Conservation (phyloP, 1,140 invertebrate genomes). For the Dysdera silvatica region DNA sequence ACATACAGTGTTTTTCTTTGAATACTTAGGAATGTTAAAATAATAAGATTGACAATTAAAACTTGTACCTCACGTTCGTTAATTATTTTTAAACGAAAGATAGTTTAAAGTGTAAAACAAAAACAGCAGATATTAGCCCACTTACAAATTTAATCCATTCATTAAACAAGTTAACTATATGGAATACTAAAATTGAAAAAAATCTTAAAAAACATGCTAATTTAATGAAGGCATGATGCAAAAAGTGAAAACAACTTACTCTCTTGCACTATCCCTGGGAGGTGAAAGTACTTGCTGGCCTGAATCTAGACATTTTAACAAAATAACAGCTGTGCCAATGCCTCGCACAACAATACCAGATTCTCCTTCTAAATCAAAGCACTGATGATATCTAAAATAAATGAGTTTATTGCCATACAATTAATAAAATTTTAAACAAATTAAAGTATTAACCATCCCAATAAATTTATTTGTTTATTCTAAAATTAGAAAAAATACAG, state of each 20-base stretch:
- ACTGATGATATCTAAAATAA: conserved; percentile 68
- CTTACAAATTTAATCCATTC: background rate
- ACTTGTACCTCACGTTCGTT: too few relatives aligned
- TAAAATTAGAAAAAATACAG: too few relatives aligned
- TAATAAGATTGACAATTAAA: too few relatives aligned
- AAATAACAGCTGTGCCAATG: conserved; percentile 79
- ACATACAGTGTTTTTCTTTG: too few relatives aligned
- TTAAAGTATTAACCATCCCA: conserved; percentile 14
- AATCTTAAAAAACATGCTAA: background rate
- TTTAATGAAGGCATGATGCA: background rate
- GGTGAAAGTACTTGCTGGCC: conserved; percentile 31
- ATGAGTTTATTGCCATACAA: too few relatives aligned
- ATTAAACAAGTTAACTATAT: background rate
- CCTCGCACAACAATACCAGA: conserved; percentile 87
- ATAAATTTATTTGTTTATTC: too few relatives aligned
- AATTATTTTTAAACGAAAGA: too few relatives aligned
- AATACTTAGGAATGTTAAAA: too few relatives aligned
- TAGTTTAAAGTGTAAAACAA: too few relatives aligned
- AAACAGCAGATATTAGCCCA: too few relatives aligned
- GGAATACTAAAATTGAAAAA: background rate
- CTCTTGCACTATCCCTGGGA: conserved; percentile 30
- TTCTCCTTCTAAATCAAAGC: conserved; percentile 93
- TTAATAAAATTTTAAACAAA: background rate
- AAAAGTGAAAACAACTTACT: conserved; percentile 31
- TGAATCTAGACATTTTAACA: conserved; percentile 40